phyloP scores from a whole-genome alignment of 2,888 invertebrate species.

The Rhagonycha fulva region DNA sequence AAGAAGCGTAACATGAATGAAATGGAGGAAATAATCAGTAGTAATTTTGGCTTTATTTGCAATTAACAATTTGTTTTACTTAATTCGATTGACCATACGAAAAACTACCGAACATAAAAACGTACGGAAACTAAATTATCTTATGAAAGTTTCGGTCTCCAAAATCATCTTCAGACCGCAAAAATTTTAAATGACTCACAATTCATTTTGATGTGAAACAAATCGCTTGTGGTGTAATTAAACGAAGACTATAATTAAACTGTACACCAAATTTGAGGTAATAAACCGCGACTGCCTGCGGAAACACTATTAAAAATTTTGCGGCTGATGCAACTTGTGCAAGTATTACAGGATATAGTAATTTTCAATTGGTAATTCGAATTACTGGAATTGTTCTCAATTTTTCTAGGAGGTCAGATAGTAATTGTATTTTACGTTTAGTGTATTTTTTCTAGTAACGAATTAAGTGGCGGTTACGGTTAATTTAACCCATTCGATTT shows the following conservation, averaged over 20 bases:
- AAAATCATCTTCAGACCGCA: not conserved
- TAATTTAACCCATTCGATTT: not conserved
- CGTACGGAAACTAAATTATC: not conserved
- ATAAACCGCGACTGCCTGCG: constrained; percentile 9
- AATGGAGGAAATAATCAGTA: no score
- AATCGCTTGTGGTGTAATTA: not conserved
- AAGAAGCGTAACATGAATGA: no score
- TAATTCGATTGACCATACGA: not conserved
- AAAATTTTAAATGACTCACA: not conserved
- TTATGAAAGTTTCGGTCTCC: not conserved
- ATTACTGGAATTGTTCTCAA: constrained; percentile 34
- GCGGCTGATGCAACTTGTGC: constrained; percentile 34
- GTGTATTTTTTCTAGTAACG: constrained; percentile 12
- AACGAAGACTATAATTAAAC: not conserved
- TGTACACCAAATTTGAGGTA: not conserved
- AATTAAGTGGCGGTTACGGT: constrained; percentile 2
- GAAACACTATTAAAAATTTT: constrained; percentile 12
- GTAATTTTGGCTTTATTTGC: not conserved
- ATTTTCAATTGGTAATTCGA: constrained; percentile 30
- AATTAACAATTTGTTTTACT: not conserved
- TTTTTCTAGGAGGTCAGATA: constrained; percentile 32
- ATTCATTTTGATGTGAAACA: not conserved
- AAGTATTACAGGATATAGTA: constrained; percentile 31
- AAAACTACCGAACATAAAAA: not conserved
- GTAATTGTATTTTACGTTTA: constrained; percentile 9